Conservation (phyloP, 2,113 vertebrate species). For the Tympanuchus pallidicinctus region DNA sequence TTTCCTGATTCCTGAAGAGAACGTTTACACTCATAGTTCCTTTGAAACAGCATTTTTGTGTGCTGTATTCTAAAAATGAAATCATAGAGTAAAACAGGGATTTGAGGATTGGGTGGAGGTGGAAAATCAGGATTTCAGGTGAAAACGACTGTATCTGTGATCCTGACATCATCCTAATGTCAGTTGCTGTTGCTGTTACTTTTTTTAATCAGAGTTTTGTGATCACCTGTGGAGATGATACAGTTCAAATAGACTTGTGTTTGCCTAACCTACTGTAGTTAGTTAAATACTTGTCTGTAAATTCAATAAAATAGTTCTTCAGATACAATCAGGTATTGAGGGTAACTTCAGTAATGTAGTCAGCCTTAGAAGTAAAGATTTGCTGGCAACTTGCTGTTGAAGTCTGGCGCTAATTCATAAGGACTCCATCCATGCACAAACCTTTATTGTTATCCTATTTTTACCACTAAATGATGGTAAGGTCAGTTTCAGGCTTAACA, state of each 20-base stretch:
- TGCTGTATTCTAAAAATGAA: fast-evolving
- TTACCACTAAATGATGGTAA: background rate
- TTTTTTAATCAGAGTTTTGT: background rate
- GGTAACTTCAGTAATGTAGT: background rate
- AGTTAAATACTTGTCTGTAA: background rate
- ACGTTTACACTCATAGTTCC: background rate
- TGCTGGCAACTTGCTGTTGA: background rate
- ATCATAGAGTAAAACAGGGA: background rate
- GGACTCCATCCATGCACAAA: background rate
- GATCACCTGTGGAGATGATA: background rate
- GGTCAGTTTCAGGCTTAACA: background rate
- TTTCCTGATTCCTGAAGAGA: background rate
- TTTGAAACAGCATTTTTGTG: background rate
- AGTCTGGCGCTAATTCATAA: background rate
- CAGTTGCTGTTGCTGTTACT: background rate
- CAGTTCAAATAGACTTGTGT: background rate
- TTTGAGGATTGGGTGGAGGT: background rate
- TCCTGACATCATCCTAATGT: background rate
- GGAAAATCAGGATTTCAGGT: background rate
- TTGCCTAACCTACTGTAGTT: background rate
- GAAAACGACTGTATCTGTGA: background rate
- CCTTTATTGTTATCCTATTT: background rate
- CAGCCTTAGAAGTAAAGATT: background rate
- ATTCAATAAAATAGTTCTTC: background rate
- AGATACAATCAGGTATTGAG: background rate